These are phyloP conservation scores for Miltochrista miniata DNA, from an alignment of 2,888 invertebrate species.

Conservation along the genomic window DNA sequence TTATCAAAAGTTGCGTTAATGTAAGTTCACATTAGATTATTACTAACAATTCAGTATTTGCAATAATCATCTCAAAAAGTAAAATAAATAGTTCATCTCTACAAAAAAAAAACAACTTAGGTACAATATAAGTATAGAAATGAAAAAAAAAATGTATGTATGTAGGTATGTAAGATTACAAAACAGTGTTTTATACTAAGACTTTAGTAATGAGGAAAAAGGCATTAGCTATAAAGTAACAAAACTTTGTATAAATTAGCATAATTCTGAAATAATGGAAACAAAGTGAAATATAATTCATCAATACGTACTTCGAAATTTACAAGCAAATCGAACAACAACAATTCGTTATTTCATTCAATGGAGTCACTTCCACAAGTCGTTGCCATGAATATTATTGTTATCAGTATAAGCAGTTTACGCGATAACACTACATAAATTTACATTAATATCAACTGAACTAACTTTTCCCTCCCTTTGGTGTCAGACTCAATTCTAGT, in stretches of 20 bases:
- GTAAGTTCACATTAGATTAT: no score
- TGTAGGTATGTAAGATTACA: no score
- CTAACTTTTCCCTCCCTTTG: conserved; percentile 19
- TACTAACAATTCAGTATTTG: no score
- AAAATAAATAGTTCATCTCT: no score
- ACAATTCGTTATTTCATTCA: conserved; percentile 10
- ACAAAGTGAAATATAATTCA: background rate
- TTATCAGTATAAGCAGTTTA: conserved; percentile 29
- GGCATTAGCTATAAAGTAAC: background rate
- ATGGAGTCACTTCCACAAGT: conserved; percentile 15
- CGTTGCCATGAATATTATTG: conserved; percentile 21
- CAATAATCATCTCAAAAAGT: no score
- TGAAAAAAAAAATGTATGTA: no score
- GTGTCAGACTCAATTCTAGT: conserved; percentile 17
- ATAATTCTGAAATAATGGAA: background rate
- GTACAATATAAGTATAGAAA: no score
- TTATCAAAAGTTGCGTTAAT: no score
- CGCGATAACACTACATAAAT: conserved; percentile 30
- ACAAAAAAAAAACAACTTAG: no score
- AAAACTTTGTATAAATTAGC: background rate
- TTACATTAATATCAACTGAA: conserved; percentile 28
- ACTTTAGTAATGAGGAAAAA: no score
- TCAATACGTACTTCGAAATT: background rate
- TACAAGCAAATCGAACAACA: conserved; percentile 9
- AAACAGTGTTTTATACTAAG: no score